phyloP scores from a whole-genome alignment of 2,113 vertebrate genomes.

The Tragelaphus imberbis region DNA sequence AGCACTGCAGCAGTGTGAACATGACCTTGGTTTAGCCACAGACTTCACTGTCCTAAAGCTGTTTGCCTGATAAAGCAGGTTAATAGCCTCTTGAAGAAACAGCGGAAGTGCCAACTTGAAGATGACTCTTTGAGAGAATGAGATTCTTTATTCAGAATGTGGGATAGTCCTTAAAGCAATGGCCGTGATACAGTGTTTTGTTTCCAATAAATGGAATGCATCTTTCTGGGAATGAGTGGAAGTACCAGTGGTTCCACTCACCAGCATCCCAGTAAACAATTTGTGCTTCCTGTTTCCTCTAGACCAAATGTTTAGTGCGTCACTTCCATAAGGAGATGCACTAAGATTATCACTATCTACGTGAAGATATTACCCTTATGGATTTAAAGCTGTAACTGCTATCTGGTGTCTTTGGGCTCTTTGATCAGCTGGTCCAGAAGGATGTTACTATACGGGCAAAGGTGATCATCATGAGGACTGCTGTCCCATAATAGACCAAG shows the following conservation, averaged over 20 bases:
- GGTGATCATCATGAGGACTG: background rate
- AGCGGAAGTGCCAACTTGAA: background rate
- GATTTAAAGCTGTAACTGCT: background rate
- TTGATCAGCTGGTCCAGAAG: background rate
- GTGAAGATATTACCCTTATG: background rate
- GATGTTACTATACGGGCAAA: background rate
- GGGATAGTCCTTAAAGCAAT: background rate
- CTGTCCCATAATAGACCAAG: background rate
- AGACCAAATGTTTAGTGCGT: background rate
- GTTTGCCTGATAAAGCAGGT: background rate
- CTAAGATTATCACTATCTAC: background rate
- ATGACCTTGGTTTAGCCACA: background rate
- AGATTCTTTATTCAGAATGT: background rate
- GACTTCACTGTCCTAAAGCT: background rate
- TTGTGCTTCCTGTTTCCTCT: background rate
- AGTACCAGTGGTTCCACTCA: too few relatives aligned
- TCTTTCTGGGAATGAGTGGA: background rate
- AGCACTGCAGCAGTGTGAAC: background rate
- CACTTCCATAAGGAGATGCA: background rate
- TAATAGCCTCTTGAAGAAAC: background rate
- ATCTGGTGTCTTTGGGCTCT: background rate
- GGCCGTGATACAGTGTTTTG: fast-evolving
- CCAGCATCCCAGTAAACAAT: background rate
- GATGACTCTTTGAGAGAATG: background rate
- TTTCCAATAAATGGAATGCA: background rate